Percentiles rank a stretch among this genome's conserved stretches.
Evolutionary conservation across 2,113 vertebrate genomes (phyloP).

Genomic region (rat (Rattus norvegicus)): GRCr8 NC_086031.1:96367501-96368000

Average conservation of each 20-base stretch:
- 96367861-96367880: neutral
- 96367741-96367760: neutral
- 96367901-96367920: neutral
- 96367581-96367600: neutral
- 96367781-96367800: too few relatives aligned
- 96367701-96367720: neutral
- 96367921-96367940: too few relatives aligned
- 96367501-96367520: neutral
- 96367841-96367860: neutral
- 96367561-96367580: neutral
- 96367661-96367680: neutral
- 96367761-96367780: neutral
- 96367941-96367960: neutral
- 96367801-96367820: too few relatives aligned
- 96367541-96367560: neutral
- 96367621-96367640: neutral
- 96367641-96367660: neutral
- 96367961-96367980: neutral
- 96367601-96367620: neutral
- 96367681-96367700: neutral
- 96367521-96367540: neutral
- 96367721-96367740: neutral
- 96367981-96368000: neutral
- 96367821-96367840: neutral
- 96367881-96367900: neutral